Base-by-base conservation (phyloP, 2,888 invertebrate species). In the Cordilura impudica region DNA sequence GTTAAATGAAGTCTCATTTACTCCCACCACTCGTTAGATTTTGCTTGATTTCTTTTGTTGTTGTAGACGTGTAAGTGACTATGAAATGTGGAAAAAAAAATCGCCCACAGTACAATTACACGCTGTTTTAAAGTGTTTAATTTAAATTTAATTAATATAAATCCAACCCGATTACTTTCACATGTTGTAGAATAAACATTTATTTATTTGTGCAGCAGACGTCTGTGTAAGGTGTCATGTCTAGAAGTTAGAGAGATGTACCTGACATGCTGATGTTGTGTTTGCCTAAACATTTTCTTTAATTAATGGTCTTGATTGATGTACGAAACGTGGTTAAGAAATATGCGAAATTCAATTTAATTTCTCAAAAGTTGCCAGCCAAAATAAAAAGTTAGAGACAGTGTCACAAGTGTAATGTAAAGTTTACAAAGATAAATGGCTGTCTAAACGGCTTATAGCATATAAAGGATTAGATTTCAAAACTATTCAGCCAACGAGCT, bases 61-160 rank as follows among this genome's bases (percentile, higher is more conserved):
- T 26, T 51, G 23, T 7, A 23, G 2, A 2, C n/a, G n/a, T 31
- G n/a, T 26, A 12, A 16, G 39, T n/a, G 12, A 51, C 18, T 51
- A n/a, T n/a, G n/a, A 39, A n/a, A 43, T 43, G 21, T 3, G 54
- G 54, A 31, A 43, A n/a, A n/a, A 51, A 19, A 51, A 67, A 65
- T 79, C 79, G 79, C 79, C 79, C 79, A 79, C 79, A 54, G 26
- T 31, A 43, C 56, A 61, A 72, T 75, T 71, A 72, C 56, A 63
- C 29, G 61, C 19, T 67, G 71, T 79, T 75, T 49, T 51, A 73
- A 47, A 60, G 45, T 70, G 78, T 61, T 74, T 78, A 66, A 70
- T 47, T 79, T 61, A 56, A 63, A 65, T 69, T 66, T 66, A 70
- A 79, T 75, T 75, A 71, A 75, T 71, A 71, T 75, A 79, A 75